A percentile compares a stretch with the other conserved stretches of the same genome.
Evolutionary conservation across 2,888 invertebrate genomes (phyloP).

Genomic region (Trichogramma evanescens): DNA sequence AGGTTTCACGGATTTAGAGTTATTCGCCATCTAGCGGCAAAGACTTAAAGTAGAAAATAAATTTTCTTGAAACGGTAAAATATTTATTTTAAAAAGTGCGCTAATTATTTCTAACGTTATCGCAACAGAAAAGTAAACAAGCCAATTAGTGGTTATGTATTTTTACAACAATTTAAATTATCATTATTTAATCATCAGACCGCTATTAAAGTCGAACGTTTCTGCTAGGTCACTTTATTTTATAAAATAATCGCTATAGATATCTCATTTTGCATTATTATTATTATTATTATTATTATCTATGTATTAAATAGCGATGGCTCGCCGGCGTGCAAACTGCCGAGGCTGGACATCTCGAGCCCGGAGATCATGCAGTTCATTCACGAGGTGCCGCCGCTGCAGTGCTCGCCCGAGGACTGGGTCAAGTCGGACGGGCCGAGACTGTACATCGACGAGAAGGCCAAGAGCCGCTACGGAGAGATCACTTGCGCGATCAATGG

Average conservation of each 20-base stretch:
- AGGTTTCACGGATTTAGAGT: too few species aligned
- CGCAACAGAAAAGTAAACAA: too few species aligned
- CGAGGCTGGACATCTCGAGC: slow-evolving; percentile 59
- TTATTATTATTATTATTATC: too few species aligned
- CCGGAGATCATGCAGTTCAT: slow-evolving; percentile 71
- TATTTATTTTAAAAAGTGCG: too few species aligned
- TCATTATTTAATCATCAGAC: too few species aligned
- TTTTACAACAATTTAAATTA: too few species aligned
- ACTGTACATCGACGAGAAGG: slow-evolving; percentile 51
- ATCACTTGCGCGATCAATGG: slow-evolving; percentile 43
- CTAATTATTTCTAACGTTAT: too few species aligned
- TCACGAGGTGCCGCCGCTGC: slow-evolving; percentile 55
- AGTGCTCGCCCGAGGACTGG: slow-evolving; percentile 70
- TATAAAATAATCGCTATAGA: neutral
- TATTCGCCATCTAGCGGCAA: too few species aligned
- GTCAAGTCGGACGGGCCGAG: slow-evolving; percentile 55
- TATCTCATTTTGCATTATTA: neutral
- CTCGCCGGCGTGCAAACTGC: slow-evolving; percentile 56
- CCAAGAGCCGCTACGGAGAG: slow-evolving; percentile 44
- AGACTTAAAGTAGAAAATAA: too few species aligned
- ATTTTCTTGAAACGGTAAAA: too few species aligned
- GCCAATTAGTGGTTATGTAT: too few species aligned
- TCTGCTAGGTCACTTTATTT: neutral
- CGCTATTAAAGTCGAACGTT: too few species aligned
- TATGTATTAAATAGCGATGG: slow-evolving; percentile 31